Evolutionary conservation across 2,888 invertebrate species (phyloP).

Genomic region (Scaptomyza tumidula): DNA sequence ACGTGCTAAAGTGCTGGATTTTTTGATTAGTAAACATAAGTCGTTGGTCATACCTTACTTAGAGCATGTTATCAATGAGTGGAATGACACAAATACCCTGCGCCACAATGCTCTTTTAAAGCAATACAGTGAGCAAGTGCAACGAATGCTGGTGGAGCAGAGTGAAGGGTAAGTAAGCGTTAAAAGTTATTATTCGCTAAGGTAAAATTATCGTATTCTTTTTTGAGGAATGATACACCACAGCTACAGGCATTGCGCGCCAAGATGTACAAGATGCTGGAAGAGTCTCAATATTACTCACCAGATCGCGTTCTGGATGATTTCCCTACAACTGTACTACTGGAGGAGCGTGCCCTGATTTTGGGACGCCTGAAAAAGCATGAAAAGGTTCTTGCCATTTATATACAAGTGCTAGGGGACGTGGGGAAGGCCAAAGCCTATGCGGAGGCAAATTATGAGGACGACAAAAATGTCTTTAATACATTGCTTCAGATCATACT

Average conservation of each 20-base stretch:
- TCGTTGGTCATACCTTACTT: constrained; percentile 94
- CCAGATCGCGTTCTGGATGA: constrained; percentile 94
- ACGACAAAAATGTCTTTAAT: constrained; percentile 81
- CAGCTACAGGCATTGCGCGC: constrained; percentile 84
- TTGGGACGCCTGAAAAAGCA: constrained; percentile 95
- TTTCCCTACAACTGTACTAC: constrained; percentile 93
- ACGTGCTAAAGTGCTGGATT: constrained; percentile 94
- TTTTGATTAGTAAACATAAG: constrained; percentile 92
- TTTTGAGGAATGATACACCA: constrained; percentile 49
- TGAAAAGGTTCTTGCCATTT: constrained; percentile 96
- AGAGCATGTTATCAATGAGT: constrained; percentile 95
- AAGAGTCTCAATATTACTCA: constrained; percentile 91
- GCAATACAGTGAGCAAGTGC: constrained; percentile 92
- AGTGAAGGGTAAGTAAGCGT: constrained; percentile 42
- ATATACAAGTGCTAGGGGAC: constrained; percentile 94
- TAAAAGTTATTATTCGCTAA: neutral
- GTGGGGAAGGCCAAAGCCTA: constrained; percentile 93
- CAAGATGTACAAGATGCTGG: constrained; percentile 91
- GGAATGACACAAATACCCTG: constrained; percentile 93
- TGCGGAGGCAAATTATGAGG: constrained; percentile 89
- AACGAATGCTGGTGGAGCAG: constrained; percentile 79
- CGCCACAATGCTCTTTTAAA: constrained; percentile 96
- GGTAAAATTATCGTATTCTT: neutral
- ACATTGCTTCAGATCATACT: constrained; percentile 85
- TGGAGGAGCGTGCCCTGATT: constrained; percentile 97